A percentile compares a stretch with the other conserved stretches of the same genome.
Evolutionary conservation across 2,888 invertebrate genomes (phyloP).

Genomic region (Spilarctia lutea): DNA sequence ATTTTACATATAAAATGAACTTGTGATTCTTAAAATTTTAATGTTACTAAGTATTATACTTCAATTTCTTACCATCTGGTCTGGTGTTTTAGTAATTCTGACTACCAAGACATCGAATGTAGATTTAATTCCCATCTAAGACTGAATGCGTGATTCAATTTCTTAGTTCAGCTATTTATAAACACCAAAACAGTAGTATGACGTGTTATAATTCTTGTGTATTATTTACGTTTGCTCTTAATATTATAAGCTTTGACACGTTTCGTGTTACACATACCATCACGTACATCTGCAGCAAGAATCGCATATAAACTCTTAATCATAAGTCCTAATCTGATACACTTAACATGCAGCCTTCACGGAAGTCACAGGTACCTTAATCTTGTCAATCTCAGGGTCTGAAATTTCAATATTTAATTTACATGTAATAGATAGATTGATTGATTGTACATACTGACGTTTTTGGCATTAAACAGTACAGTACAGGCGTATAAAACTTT

Average conservation of each 20-base stretch:
- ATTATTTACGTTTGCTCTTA: not conserved
- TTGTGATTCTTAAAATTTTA: too few species aligned
- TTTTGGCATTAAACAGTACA: too few species aligned
- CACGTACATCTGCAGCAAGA: constrained; percentile 9
- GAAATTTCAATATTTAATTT: not conserved
- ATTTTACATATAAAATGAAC: too few species aligned
- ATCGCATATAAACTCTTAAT: constrained; percentile 5
- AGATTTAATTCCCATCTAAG: too few species aligned
- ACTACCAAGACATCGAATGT: too few species aligned
- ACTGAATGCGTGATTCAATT: too few species aligned
- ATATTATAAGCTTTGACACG: not conserved
- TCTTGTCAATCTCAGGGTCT: constrained; percentile 1
- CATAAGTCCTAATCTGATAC: constrained; percentile 11
- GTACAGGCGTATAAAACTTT: too few species aligned
- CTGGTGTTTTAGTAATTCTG: too few species aligned
- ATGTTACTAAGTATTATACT: too few species aligned
- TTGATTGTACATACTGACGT: not conserved
- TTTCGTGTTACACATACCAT: not conserved
- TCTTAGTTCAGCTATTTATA: not conserved
- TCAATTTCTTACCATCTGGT: too few species aligned
- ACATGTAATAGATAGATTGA: not conserved
- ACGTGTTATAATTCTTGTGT: not conserved
- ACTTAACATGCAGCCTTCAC: not conserved
- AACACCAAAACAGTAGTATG: not conserved
- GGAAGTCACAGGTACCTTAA: not conserved